phyloP scores from a whole-genome alignment of 2,797 vertebrate species.

The Coracias cyanogaster region DNA sequence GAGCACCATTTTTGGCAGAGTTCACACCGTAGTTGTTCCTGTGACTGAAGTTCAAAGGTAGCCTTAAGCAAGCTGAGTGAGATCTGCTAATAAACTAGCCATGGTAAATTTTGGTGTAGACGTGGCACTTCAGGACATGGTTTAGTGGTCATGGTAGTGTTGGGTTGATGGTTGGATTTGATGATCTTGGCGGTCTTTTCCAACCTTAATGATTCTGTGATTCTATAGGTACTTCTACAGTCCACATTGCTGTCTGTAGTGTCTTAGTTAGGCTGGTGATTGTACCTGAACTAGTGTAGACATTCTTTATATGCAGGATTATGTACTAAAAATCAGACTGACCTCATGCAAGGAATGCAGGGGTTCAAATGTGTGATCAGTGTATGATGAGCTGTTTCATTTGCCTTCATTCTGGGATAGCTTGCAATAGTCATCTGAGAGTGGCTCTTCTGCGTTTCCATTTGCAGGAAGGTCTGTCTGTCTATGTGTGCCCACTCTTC shows the following conservation, averaged over 20 bases:
- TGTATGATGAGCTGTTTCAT: neutral
- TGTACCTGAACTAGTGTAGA: neutral
- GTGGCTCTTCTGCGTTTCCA: neutral
- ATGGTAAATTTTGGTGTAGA: neutral
- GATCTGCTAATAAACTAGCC: neutral
- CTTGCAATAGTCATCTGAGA: neutral
- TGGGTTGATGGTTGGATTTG: too few relatives aligned
- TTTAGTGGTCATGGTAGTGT: too few relatives aligned
- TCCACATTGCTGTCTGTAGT: neutral
- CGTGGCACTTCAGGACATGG: too few relatives aligned
- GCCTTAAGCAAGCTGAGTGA: neutral
- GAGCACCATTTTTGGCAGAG: neutral
- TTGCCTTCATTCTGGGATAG: neutral
- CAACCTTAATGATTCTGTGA: too few relatives aligned
- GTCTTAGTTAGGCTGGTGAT: neutral
- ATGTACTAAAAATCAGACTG: neutral
- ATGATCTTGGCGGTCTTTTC: too few relatives aligned
- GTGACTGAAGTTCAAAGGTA: neutral
- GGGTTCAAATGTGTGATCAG: fast-evolving
- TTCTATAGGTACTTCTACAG: neutral
- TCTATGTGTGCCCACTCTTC: neutral
- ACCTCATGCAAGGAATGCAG: neutral
- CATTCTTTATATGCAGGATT: neutral
- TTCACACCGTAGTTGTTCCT: neutral
- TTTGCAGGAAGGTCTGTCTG: neutral